A percentile compares a stretch with the other conserved stretches of the same genome.
phyloP scores from a whole-genome alignment of 2,888 invertebrate species.

The Drosophila rubida region DNA sequence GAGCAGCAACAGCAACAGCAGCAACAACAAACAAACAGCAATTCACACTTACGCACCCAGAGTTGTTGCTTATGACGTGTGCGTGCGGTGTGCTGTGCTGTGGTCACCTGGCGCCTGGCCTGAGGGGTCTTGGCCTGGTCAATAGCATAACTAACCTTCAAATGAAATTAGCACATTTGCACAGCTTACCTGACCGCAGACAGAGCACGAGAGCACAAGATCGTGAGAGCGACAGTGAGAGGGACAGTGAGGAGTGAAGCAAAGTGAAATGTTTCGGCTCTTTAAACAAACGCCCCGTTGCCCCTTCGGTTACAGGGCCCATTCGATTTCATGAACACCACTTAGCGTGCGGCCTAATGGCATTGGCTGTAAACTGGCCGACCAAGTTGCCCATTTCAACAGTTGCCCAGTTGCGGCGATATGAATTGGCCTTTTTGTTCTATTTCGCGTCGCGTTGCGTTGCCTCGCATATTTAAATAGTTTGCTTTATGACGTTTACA shows the following conservation, averaged over 20 bases:
- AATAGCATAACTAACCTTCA: constrained; percentile 80
- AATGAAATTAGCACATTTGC: constrained; percentile 79
- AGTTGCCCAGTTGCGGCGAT: constrained; percentile 31
- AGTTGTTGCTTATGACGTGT: constrained; percentile 74
- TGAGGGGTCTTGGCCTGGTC: constrained; percentile 57
- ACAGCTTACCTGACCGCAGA: constrained; percentile 77
- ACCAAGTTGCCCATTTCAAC: background rate
- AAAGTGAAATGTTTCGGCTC: constrained; percentile 77
- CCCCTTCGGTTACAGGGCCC: constrained; percentile 29
- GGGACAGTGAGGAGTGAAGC: constrained; percentile 10
- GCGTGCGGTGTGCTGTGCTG: constrained; percentile 28
- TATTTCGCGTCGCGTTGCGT: constrained; percentile 23
- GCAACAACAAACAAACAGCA: constrained; percentile 65
- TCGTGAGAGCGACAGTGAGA: background rate
- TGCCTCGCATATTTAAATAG: constrained; percentile 77
- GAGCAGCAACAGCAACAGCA: constrained; percentile 20
- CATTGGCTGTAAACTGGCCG: constrained; percentile 23
- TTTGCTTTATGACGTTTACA: constrained; percentile 81
- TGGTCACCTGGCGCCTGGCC: constrained; percentile 7
- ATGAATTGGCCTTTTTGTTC: constrained; percentile 77
- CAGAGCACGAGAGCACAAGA: background rate
- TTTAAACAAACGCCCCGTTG: constrained; percentile 57
- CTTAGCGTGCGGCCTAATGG: constrained; percentile 73
- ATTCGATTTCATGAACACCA: constrained; percentile 80
- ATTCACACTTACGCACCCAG: constrained; percentile 79